Percentiles rank a stretch among this genome's conserved stretches.
phyloP scores from a whole-genome alignment of 2,888 invertebrate genomes.

The Limnephilus rhombicus region DNA sequence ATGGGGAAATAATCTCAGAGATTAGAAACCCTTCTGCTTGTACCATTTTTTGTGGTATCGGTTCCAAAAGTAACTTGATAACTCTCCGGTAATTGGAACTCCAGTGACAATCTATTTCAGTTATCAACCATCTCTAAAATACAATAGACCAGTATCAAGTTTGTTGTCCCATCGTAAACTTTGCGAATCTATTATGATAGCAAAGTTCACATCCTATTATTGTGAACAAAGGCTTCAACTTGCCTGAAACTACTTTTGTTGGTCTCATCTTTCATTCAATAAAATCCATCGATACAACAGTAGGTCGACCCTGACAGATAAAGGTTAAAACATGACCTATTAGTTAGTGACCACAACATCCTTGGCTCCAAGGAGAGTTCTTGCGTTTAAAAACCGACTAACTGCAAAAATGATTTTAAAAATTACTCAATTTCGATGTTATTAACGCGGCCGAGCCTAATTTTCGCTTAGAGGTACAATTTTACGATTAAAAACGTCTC shows the following conservation, averaged over 20 bases:
- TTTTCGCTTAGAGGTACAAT: too few species aligned
- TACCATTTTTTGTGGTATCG: too few species aligned
- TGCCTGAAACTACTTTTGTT: background rate
- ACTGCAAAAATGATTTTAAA: too few species aligned
- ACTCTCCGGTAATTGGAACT: too few species aligned
- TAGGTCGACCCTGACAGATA: background rate
- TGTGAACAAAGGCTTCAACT: background rate
- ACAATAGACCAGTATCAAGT: background rate
- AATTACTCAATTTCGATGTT: too few species aligned
- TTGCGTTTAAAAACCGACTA: too few species aligned
- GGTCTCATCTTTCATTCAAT: background rate
- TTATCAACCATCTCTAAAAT: background rate
- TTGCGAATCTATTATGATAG: background rate
- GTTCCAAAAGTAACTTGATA: too few species aligned
- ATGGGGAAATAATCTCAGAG: too few species aligned
- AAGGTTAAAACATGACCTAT: background rate
- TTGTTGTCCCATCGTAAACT: background rate
- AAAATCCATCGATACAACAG: background rate
- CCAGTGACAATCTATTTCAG: too few species aligned
- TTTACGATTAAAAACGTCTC: too few species aligned
- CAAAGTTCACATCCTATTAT: background rate
- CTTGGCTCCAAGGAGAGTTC: background rate
- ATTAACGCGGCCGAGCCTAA: too few species aligned
- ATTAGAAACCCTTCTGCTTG: too few species aligned
- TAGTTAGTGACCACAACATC: background rate